These are phyloP conservation scores for Halictus rubicundus DNA, from an alignment of 1,140 invertebrate genomes.

Conservation along the genomic window DNA sequence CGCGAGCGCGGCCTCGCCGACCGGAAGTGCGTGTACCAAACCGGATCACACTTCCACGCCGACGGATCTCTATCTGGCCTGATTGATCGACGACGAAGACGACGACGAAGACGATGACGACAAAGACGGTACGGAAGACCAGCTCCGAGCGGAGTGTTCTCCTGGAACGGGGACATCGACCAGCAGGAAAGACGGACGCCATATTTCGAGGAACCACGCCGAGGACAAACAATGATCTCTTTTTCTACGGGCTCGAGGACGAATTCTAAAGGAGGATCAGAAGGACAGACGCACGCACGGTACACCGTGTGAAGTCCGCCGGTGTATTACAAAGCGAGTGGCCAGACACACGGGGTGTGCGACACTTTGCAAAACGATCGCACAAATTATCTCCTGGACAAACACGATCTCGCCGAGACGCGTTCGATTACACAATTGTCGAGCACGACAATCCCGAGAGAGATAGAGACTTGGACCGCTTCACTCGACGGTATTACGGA, in stretches of 20 bases:
- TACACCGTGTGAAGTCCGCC: too few relatives aligned
- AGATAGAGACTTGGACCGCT: constrained; percentile 31
- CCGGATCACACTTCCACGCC: constrained; percentile 81
- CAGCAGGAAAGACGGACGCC: constrained; percentile 71
- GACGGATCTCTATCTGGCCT: constrained; percentile 80
- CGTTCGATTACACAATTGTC: not conserved
- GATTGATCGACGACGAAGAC: constrained; percentile 26
- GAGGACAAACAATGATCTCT: constrained; percentile 77
- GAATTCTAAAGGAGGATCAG: not conserved
- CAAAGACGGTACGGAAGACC: constrained; percentile 16
- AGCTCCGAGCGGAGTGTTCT: constrained; percentile 21
- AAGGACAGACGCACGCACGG: too few relatives aligned
- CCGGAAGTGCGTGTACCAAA: constrained; percentile 86
- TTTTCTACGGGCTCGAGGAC: constrained; percentile 26
- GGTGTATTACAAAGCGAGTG: not conserved
- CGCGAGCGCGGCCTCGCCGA: constrained; percentile 86
- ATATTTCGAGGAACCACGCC: constrained; percentile 76
- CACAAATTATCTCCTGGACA: too few relatives aligned
- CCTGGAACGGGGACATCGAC: constrained; percentile 26
- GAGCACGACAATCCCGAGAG: constrained; percentile 17
- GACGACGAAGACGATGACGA: too few relatives aligned
- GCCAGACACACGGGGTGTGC: constrained; percentile 20
- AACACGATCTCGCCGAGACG: too few relatives aligned
- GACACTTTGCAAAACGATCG: too few relatives aligned
- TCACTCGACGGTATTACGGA: not conserved